A percentile compares a stretch with the other conserved stretches of the same genome.
phyloP scores from a whole-genome alignment of 1,140 invertebrate species.

The Drosophila albomicans region DNA sequence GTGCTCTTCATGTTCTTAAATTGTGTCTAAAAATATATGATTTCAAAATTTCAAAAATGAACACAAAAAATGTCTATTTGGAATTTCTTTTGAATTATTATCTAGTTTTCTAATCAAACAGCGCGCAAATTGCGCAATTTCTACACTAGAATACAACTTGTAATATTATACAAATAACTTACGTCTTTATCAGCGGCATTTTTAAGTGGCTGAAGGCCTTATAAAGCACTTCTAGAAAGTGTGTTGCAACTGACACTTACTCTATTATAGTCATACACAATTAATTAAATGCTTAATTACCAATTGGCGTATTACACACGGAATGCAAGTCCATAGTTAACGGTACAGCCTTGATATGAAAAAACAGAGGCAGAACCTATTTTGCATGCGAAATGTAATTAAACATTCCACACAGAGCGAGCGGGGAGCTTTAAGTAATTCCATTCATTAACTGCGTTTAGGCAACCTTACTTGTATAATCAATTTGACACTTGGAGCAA shows the following conservation, averaged over 20 bases:
- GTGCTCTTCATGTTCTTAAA: too few relatives aligned
- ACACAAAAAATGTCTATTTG: too few relatives aligned
- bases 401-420: constrained; percentile 9
- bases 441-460: constrained; percentile 70
- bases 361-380: constrained; percentile 4
- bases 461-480: constrained; percentile 60
- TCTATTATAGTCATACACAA: not conserved
- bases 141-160: not conserved
- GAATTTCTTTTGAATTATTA: too few relatives aligned
- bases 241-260: constrained; percentile 3
- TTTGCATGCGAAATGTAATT: constrained; percentile 24
- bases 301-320: not conserved
- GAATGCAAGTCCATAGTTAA: constrained; percentile 2
- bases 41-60: too few relatives aligned
- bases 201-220: not conserved
- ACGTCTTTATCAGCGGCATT: constrained; percentile 7
- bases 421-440: constrained; percentile 36
- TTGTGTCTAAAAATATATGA: too few relatives aligned
- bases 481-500: constrained; percentile 71
- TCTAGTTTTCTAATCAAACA: too few relatives aligned
- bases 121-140: not conserved
- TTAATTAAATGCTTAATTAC: constrained; percentile 1
- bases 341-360: constrained; percentile 18
- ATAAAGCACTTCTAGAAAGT: not conserved
- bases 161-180: not conserved